Base-by-base conservation (phyloP, 2,888 invertebrate species). In the Andrena haemorrhoa region DNA sequence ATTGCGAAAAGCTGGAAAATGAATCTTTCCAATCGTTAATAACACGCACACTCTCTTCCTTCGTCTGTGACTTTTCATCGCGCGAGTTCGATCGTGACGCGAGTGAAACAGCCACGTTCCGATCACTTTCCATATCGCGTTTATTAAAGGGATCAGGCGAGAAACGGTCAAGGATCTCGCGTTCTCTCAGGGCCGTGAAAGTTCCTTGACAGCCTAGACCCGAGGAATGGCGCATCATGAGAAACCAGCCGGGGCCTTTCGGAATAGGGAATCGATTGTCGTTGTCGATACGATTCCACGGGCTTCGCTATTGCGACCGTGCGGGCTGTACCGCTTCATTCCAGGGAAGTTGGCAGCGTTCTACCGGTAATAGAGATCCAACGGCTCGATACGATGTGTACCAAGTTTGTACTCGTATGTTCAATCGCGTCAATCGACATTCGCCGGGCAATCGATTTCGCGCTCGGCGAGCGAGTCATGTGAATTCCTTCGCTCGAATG, bases 281-380 rank as follows among this genome's bases (percentile, higher is more conserved):
- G 82, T 72, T 69, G 73, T 75, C 82, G 91, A 91, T 89, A 85
- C 86, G 90, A 89, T 88, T 74, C 86, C 86, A 76, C 85, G 60
- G 26, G 58, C 41, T 41, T 29, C 20, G 60, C 66, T 84, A 82
- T 84, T 79, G 86, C 90, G 86, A 89, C 85, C 84, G 85, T 84
- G 75, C 60, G 51, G 83, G 29, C 85, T 65, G 72, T 79, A 65
- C 75, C 63, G 72, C 61, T 64, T 69, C 73, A 29, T 66, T 66
- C 72, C 47, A 31, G 20, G 74, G 63, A 70, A 71, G 64, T 72
- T 66, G 71, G 29, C 60, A 31, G 53, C 49, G 49, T 58, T 41
- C 58, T 53, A 64, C 47, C 76, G 72, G 76, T 81, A 81, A 83
- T 83, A 79, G 81, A 81, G 84, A 83, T 80, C 65, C 79, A 65